Percentiles rank a stretch among this genome's conserved stretches.
phyloP scores from a whole-genome alignment of 2,113 vertebrate species.

The Chaetura pelagica region DNA sequence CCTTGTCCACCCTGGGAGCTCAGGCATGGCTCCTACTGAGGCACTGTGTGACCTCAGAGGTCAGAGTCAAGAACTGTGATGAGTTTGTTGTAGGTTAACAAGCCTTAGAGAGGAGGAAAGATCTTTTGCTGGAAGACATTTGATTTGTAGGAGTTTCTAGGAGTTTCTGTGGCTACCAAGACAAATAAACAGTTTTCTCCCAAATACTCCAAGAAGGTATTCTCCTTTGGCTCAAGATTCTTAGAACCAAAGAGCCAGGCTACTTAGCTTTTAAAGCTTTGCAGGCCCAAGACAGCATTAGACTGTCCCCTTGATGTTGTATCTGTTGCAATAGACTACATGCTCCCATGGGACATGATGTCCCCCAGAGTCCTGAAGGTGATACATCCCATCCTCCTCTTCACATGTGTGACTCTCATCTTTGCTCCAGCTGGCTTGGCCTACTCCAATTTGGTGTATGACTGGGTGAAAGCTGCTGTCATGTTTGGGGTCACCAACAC shows the following conservation, averaged over 20 bases:
- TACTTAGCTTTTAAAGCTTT: background rate
- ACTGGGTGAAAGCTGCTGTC: conserved; percentile 94
- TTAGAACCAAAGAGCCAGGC: background rate
- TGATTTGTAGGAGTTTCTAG: background rate
- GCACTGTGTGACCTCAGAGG: background rate
- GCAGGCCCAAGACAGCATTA: background rate
- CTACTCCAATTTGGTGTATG: conserved; percentile 93
- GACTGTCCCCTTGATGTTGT: background rate
- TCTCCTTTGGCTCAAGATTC: background rate
- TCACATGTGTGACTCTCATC: background rate
- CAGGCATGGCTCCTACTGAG: too few species aligned
- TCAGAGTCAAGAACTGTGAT: background rate
- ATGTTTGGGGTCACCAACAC: conserved; percentile 94
- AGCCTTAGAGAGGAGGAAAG: background rate
- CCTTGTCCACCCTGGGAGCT: accelerated
- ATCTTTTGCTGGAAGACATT: background rate
- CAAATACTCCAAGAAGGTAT: background rate
- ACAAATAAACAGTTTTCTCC: background rate
- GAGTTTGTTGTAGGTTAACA: background rate
- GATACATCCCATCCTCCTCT: accelerated
- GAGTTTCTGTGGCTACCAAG: background rate
- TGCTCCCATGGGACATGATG: accelerated
- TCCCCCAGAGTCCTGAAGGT: background rate
- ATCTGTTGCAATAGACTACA: background rate
- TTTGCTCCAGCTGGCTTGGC: conserved; percentile 86